Conservation (phyloP, 2,888 invertebrate genomes). For the Pristionchus japonicus region DNA sequence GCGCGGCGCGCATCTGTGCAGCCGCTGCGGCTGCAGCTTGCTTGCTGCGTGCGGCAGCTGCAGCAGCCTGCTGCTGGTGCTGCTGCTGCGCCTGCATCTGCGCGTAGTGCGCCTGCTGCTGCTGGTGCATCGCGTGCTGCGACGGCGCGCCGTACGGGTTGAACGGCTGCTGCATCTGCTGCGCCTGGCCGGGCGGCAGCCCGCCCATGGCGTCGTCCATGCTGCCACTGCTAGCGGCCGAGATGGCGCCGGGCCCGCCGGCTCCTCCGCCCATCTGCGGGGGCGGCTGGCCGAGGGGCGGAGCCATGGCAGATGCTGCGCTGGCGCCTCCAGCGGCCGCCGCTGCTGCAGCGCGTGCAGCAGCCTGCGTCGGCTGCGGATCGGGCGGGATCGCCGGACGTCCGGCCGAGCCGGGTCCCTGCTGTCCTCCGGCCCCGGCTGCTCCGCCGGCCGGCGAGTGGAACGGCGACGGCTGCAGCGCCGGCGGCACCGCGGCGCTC, state of each 20-base stretch:
- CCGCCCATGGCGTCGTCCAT: neutral
- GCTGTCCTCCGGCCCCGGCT: neutral
- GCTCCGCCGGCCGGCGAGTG: neutral
- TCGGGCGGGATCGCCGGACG: conserved; percentile 62
- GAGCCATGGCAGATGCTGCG: conserved; percentile 47
- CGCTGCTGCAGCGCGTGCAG: neutral
- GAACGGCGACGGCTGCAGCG: conserved; percentile 64
- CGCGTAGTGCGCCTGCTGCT: conserved; percentile 10
- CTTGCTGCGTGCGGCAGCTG: neutral
- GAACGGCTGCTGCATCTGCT: conserved; percentile 49
- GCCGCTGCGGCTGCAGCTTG: neutral
- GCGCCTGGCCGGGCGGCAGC: neutral
- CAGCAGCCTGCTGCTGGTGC: conserved; percentile 43
- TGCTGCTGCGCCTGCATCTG: conserved; percentile 14
- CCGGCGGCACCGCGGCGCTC: conserved; percentile 68
- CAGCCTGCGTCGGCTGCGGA: conserved; percentile 63
- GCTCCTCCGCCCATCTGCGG: conserved; percentile 51
- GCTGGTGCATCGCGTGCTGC: conserved; percentile 34
- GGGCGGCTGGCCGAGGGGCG: conserved; percentile 68
- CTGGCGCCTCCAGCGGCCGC: neutral
- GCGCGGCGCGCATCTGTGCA: neutral
- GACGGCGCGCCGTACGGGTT: conserved; percentile 39
- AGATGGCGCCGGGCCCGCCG: neutral
- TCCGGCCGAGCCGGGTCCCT: conserved; percentile 20
- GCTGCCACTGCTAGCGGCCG: too few species aligned